phyloP scores from a whole-genome alignment of 2,888 invertebrate genomes.

The Chalcis sispes region DNA sequence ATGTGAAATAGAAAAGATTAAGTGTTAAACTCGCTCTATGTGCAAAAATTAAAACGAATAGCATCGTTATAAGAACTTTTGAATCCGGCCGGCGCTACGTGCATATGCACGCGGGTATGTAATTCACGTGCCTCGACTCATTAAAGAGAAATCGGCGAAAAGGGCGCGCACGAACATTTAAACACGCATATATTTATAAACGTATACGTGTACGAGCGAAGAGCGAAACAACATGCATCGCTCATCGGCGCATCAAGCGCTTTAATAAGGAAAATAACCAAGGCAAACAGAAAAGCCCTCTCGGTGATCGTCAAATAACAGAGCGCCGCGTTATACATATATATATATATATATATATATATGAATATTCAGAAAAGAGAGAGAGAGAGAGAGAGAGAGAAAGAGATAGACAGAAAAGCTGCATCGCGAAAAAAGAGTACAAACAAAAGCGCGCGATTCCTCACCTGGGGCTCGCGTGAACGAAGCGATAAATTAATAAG shows the following conservation, averaged over 20 bases:
- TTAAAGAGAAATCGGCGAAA: slow-evolving; percentile 22
- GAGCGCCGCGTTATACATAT: neutral
- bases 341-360: too few species aligned
- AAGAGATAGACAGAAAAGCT: slow-evolving; percentile 6
- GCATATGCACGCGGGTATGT: too few species aligned
- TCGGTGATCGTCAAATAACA: neutral
- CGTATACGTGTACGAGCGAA: too few species aligned
- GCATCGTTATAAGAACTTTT: too few species aligned
- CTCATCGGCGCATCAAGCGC: neutral
- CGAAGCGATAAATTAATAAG: slow-evolving; percentile 52
- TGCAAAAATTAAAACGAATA: too few species aligned
- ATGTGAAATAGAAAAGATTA: too few species aligned
- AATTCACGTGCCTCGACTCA: neutral
- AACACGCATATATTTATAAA: too few species aligned
- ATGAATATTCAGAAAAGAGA: too few species aligned
- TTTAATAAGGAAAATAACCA: neutral
- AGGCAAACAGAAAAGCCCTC: slow-evolving; percentile 30
- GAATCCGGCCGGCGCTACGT: too few species aligned
- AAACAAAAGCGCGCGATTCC: slow-evolving; percentile 14
- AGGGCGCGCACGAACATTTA: neutral
- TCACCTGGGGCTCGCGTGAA: slow-evolving; percentile 16
- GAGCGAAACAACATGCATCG: too few species aligned
- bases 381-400: too few species aligned
- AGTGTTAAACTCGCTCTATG: too few species aligned
- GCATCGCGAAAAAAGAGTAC: neutral